Percentiles rank a stretch among this genome's conserved stretches.
These are phyloP conservation scores for Zaprionus lineosus DNA, from an alignment of 2,888 invertebrate genomes.

Conservation along the genomic window DNA sequence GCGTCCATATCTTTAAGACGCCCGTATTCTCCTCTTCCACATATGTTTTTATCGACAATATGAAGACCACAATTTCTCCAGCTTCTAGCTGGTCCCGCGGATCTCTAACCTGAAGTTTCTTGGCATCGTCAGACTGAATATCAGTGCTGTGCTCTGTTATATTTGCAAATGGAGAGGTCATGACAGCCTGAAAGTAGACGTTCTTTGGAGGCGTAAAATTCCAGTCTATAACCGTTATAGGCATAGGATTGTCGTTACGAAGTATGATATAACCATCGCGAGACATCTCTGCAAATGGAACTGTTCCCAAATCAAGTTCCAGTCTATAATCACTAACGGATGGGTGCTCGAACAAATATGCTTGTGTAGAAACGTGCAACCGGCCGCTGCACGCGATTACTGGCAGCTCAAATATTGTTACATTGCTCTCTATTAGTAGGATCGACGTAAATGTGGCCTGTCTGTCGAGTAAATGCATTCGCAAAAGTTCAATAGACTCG, in stretches of 20 bases:
- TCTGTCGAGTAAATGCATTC: conserved; percentile 72
- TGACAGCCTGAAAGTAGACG: conserved; percentile 80
- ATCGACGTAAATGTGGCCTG: conserved; percentile 66
- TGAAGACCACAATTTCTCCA: conserved; percentile 84
- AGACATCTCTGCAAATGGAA: conserved; percentile 80
- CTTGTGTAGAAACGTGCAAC: conserved; percentile 80
- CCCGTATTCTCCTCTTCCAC: conserved; percentile 86
- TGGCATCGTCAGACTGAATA: conserved; percentile 17
- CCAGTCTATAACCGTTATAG: conserved; percentile 79
- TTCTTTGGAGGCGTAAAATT: conserved; percentile 78
- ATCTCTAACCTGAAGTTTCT: conserved; percentile 38
- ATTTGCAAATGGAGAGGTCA: too few species aligned
- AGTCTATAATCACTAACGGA: conserved; percentile 48
- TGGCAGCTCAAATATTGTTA: conserved; percentile 83
- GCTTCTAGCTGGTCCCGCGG: conserved; percentile 66
- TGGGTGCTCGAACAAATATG: conserved; percentile 40
- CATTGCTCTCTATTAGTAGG: conserved; percentile 84
- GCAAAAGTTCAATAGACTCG: conserved; percentile 69
- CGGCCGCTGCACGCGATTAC: conserved; percentile 83
- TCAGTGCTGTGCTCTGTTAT: too few species aligned
- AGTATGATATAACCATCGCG: conserved; percentile 79
- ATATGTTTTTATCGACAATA: conserved; percentile 87
- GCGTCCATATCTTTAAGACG: conserved; percentile 89
- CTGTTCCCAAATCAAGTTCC: conserved; percentile 80
- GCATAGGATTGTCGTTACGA: conserved; percentile 80